Evolutionary conservation across 2,888 invertebrate species (phyloP), one percentile per base, ranked within the genome.

Genomic region (Bombylius major): DNA sequence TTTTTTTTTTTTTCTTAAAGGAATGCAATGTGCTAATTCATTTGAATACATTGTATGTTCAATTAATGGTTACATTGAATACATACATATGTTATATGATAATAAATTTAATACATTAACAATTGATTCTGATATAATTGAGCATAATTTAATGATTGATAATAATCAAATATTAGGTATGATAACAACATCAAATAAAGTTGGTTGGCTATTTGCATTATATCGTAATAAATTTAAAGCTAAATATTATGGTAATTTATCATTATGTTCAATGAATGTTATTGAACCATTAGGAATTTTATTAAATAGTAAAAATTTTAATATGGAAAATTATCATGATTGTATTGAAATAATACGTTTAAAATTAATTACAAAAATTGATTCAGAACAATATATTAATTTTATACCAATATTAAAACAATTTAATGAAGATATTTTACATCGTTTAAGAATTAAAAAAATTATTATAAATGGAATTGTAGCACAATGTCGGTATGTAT

Each of bases 101-200:
- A 31, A 39, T 4, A 36, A 13, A 14, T 23, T 36, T 23, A 45
- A 54, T 7, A 11, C 39, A 12, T 46, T 56, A 14, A 5, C 7
- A 12, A 50, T 59, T 1, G 12, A 39, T 36, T 31, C 47, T 0
- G 48, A 39, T 8, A 9, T 8, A 7, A 34, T 65, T 5, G 50
- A 58, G 9, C 62, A 65, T 47, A 62, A 64, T 6, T 59, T 65
- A 0, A 66, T 68, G 52, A 33, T 59, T 0, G 53, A 60, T 4
- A 64, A 67, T 52, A 66, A 65, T 33, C 65, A 66, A 54, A 59
- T 70, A 1, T 39, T 70, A 8, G 72, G 70, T 0, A 8, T 72
- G 11, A 60, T 59, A 31, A 49, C 60, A 14, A 66, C 69, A 3
- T 59, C 55, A 5, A 67, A 70, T 31, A 65, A 61, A 49, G 65